These are phyloP conservation scores for Scaptomyza caliginosa DNA, from an alignment of 2,888 invertebrate species.

Conservation along the genomic window DNA sequence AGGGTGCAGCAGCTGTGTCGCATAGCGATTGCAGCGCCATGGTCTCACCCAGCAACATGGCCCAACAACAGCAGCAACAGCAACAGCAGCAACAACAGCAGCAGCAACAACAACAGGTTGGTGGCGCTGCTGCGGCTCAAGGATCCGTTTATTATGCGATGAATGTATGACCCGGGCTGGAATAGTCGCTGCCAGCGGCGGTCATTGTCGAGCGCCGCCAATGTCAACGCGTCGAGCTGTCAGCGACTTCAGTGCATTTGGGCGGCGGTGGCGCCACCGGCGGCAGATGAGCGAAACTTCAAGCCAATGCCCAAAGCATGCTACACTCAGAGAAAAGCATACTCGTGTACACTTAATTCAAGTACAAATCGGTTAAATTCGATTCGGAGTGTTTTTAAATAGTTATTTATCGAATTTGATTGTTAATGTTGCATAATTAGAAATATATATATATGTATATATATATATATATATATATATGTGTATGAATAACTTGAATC, in stretches of 20 bases:
- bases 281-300: slow-evolving; percentile 55
- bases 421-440: neutral
- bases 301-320: slow-evolving; percentile 6
- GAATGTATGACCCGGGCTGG: slow-evolving; percentile 91
- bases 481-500: neutral
- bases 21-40: slow-evolving; percentile 80
- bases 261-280: slow-evolving; percentile 40
- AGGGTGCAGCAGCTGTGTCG: slow-evolving; percentile 88
- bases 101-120: slow-evolving; percentile 48
- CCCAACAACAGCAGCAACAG: slow-evolving; percentile 41
- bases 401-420: neutral
- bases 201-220: slow-evolving; percentile 82
- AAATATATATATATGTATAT: no score
- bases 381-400: neutral
- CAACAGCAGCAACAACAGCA: slow-evolving; percentile 39
- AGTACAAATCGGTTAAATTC: neutral
- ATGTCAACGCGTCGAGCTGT: slow-evolving; percentile 82
- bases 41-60: slow-evolving; percentile 74
- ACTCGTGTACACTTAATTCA: neutral
- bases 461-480: no score
- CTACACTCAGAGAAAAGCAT: slow-evolving; percentile 1
- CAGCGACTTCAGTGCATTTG: slow-evolving; percentile 81
- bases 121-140: slow-evolving; percentile 57
- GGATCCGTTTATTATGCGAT: slow-evolving; percentile 91
- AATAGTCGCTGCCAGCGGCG: slow-evolving; percentile 83